A percentile compares a stretch with the other conserved stretches of the same genome.
phyloP scores from a whole-genome alignment of 2,113 vertebrate species.

The Campylomormyrus numenius region DNA sequence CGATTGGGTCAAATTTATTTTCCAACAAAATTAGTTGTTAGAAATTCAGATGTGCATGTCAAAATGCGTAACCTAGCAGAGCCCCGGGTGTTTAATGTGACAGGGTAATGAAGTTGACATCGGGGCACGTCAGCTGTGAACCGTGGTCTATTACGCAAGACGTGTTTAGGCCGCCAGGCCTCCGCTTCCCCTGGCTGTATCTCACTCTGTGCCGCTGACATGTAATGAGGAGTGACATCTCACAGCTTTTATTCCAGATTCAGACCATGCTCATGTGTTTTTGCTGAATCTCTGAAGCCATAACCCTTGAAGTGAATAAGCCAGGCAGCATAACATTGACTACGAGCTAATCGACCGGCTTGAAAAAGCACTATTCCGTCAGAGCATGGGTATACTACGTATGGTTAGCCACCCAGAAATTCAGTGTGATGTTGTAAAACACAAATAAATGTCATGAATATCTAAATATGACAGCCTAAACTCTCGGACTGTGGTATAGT shows the following conservation, averaged over 20 bases:
- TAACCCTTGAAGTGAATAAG: neutral
- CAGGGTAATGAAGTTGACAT: conserved; percentile 25
- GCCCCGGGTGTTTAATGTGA: conserved; percentile 47
- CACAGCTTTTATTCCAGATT: conserved; percentile 50
- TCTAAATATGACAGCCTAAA: neutral
- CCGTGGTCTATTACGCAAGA: conserved; percentile 50
- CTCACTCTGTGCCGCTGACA: conserved; percentile 36
- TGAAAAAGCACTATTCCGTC: neutral
- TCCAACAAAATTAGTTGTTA: conserved; percentile 9
- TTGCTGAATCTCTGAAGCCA: neutral
- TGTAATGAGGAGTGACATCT: conserved; percentile 49
- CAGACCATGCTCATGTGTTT: conserved; percentile 48
- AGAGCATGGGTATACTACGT: neutral
- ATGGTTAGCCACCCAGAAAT: neutral
- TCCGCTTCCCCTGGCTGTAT: conserved; percentile 33
- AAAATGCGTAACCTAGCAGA: conserved; percentile 41
- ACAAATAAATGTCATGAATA: neutral
- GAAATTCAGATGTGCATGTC: conserved; percentile 43
- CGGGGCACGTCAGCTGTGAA: conserved; percentile 41
- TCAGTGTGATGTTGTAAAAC: neutral
- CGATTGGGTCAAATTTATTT: neutral
- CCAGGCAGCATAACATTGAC: too few species aligned
- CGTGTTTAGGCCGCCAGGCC: conserved; percentile 7
- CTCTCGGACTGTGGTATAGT: neutral
- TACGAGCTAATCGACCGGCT: neutral